Conservation (phyloP, 2,888 invertebrate species). For the Leistus spinibarbis region DNA sequence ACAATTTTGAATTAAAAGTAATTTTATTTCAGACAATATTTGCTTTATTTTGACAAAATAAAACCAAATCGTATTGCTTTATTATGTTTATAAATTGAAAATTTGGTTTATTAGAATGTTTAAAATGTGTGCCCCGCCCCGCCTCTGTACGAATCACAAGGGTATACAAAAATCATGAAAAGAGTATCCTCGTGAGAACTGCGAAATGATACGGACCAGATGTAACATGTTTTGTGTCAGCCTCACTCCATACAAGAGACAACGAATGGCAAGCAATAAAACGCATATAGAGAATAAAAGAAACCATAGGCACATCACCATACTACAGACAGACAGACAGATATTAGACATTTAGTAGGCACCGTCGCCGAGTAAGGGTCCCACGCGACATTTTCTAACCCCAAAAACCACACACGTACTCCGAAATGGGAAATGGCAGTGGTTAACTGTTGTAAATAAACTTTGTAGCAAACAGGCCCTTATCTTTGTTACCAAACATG, state of each 20-base stretch:
- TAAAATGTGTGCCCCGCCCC: no score
- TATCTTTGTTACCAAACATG: background rate
- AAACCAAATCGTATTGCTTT: no score
- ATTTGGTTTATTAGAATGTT: no score
- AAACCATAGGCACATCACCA: constrained; percentile 12
- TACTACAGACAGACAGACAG: background rate
- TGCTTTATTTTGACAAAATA: no score
- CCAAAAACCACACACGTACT: constrained; percentile 1
- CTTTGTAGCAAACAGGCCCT: background rate
- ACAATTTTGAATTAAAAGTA: no score
- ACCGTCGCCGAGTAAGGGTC: background rate
- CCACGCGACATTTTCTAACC: background rate
- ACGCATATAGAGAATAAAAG: constrained; percentile 26
- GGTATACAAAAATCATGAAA: background rate
- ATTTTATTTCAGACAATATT: no score
- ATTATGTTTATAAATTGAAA: no score
- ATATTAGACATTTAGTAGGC: background rate
- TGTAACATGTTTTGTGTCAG: constrained; percentile 9
- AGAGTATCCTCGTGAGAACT: background rate
- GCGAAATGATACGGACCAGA: constrained; percentile 20
- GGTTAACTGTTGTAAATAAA: background rate
- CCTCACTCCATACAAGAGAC: background rate
- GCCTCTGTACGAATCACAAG: no score
- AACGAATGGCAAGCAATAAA: constrained; percentile 19
- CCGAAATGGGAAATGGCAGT: background rate